Evolutionary conservation across 2,888 invertebrate species (phyloP), one percentile per base, ranked within the genome.

Genomic region (Sinohyriopsis cumingii): DNA sequence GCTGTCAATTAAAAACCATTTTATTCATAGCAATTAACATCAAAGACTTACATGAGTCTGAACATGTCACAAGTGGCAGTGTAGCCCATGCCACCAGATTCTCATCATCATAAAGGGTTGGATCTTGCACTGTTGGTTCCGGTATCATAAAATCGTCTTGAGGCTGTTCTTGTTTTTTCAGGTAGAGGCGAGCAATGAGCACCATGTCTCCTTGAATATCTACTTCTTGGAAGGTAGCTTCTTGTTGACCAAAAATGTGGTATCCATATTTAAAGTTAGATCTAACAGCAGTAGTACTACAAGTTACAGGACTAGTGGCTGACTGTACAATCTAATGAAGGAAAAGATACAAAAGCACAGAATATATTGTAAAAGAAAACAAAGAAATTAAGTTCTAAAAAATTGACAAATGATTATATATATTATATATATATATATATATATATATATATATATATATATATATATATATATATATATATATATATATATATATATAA

Each of bases 241-340:
- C 88, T 71, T 89, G 89, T 77, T 87, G 87, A n/a, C 89, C 89
- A 70, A 89, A 89, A 22, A 89, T 81, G 74, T 89, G 89, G 77
- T 87, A 88, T 69, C 82, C 78, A 76, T 82, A 81, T 69, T 85
- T 83, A 75, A 87, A 89, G 73, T 84, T 87, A 60, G 88, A 86
- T 66, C 81, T 73, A n/a, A 88, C 88, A 59, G 85, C 82, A 20
- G 87, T 86, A 24, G 88, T 89, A 73, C 84, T 86, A 75, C 87
- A 86, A 53, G 86, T 88, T 24, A 89, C 86, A 64, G 88, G 87
- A 69, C 87, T 84, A 62, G 84, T 84, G 18, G 79, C 73, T 25
- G 87, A 87, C 72, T 87, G 86, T 65, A 86, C 86, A 80, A 87
- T 82, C 87, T 87, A 76, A 6, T 78, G 77, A 59, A 65, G 33